phyloP scores from a whole-genome alignment of 2,797 vertebrate genomes.

The Fistularia tabacaria region DNA sequence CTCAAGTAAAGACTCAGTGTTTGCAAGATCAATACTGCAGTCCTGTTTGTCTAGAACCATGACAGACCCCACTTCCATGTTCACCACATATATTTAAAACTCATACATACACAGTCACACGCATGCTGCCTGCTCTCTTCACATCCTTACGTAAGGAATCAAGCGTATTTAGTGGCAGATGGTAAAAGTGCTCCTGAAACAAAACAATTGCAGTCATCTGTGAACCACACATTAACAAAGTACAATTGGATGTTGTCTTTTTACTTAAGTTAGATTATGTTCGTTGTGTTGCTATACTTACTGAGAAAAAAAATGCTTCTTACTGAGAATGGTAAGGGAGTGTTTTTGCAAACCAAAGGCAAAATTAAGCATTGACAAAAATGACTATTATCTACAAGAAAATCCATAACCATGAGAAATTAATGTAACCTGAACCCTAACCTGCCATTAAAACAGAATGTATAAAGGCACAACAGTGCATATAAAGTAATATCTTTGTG shows the following conservation, averaged over 20 bases:
- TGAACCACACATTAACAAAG: conserved; percentile 72
- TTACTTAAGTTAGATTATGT: conserved; percentile 66
- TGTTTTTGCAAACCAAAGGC: conserved; percentile 66
- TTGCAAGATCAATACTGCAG: conserved; percentile 79
- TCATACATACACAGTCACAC: conserved; percentile 15
- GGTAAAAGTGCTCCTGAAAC: conserved; percentile 77
- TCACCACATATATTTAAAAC: conserved; percentile 23
- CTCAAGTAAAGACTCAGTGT: conserved; percentile 80
- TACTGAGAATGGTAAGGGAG: conserved; percentile 46
- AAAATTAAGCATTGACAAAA: conserved; percentile 62
- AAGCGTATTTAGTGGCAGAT: conserved; percentile 80
- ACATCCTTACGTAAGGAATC: conserved; percentile 80
- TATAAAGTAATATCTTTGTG: conserved; percentile 43
- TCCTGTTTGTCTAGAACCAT: conserved; percentile 59
- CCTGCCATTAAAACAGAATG: conserved; percentile 25
- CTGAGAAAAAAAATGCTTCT: conserved; percentile 19
- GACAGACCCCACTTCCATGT: conserved; percentile 36
- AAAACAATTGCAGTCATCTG: conserved; percentile 84
- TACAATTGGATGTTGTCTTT: conserved; percentile 77
- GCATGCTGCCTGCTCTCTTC: conserved; percentile 43
- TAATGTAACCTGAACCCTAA: conserved; percentile 7
- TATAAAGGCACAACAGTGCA: conserved; percentile 28
- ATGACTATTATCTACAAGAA: conserved; percentile 55
- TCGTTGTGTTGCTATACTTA: conserved; percentile 56
- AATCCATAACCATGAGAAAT: conserved; percentile 42